Evolutionary conservation across 1,140 invertebrate species (phyloP).

Genomic region (Uloborus diversus): DNA sequence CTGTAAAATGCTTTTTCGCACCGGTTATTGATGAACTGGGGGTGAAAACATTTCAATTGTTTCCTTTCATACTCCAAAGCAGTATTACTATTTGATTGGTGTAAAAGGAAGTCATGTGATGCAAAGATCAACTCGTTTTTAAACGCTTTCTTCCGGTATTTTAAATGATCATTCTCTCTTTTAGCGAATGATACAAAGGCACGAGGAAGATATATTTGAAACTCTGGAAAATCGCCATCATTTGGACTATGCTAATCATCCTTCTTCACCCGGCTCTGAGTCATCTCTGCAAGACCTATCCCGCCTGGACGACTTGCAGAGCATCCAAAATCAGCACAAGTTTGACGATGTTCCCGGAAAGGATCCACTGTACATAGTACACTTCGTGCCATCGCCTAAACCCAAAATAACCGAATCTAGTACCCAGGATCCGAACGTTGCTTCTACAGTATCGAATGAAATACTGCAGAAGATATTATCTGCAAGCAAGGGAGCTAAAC

Average conservation of each 20-base stretch:
- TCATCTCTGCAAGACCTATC: not conserved
- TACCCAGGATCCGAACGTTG: not conserved
- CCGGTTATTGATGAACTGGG: no score
- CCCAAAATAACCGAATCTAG: conserved; percentile 12
- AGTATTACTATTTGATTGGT: no score
- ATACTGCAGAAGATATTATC: conserved; percentile 45
- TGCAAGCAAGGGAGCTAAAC: conserved; percentile 31
- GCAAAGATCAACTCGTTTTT: no score
- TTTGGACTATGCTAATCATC: not conserved
- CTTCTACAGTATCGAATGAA: conserved; percentile 15
- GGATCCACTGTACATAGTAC: conserved; percentile 49
- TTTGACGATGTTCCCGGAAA: conserved; percentile 32
- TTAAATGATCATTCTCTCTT: not conserved
- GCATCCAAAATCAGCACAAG: not conserved
- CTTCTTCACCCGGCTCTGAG: not conserved
- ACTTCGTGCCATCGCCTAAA: conserved; percentile 49
- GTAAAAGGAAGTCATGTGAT: no score
- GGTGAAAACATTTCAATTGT: no score
- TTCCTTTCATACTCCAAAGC: no score
- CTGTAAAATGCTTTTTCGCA: no score
- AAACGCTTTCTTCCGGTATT: no score
- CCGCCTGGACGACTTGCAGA: not conserved
- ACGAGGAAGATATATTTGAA: conserved; percentile 45
- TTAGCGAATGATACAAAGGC: not conserved
- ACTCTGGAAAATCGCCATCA: conserved; percentile 33